phyloP scores from a whole-genome alignment of 2,113 vertebrate species.

The Onychostruthus taczanowskii region DNA sequence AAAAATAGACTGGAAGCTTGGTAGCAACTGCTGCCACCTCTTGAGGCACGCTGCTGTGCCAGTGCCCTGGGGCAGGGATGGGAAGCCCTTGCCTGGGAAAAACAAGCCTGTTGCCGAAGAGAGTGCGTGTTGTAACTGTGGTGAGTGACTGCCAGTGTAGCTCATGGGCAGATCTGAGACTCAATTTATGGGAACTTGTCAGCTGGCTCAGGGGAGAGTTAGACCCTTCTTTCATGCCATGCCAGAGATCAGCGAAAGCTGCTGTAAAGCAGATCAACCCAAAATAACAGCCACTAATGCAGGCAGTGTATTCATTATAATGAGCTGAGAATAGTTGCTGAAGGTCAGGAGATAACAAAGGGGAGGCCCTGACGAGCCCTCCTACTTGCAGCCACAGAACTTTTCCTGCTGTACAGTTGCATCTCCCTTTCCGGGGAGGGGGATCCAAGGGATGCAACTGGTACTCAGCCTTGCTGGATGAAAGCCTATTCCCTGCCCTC shows the following conservation, averaged over 20 bases:
- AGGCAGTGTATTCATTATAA: slow-evolving; percentile 20
- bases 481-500: neutral
- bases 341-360: neutral
- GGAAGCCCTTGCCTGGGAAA: slow-evolving; percentile 28
- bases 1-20: neutral
- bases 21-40: neutral
- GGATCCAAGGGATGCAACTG: neutral
- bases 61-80: slow-evolving; percentile 13
- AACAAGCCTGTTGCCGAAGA: slow-evolving; percentile 15
- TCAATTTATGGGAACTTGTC: neutral
- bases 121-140: neutral
- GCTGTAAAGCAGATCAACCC: slow-evolving; percentile 53
- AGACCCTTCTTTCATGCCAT: slow-evolving; percentile 10
- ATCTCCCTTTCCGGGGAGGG: neutral
- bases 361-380: neutral
- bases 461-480: neutral
- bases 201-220: neutral
- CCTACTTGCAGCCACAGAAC: neutral
- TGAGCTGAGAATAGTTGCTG: slow-evolving; percentile 18
- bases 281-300: slow-evolving; percentile 47
- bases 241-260: slow-evolving; percentile 45
- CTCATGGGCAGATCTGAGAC: neutral
- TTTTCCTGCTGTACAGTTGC: neutral
- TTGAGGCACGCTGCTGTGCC: neutral
- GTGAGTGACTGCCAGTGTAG: neutral